Conservation (phyloP, 2,888 invertebrate genomes). For the Ormyrus labotus region DNA sequence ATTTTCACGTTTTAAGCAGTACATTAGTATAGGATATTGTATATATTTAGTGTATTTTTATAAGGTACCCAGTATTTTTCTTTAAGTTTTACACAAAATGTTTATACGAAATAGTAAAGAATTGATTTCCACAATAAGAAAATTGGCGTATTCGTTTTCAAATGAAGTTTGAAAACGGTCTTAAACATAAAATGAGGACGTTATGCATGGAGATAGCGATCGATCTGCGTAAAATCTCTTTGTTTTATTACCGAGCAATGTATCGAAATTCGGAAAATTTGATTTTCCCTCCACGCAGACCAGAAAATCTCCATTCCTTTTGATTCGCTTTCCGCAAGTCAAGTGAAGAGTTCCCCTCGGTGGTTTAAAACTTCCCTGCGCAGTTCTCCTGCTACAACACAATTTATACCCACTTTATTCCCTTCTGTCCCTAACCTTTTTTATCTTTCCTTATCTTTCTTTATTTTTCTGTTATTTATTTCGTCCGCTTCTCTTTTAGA, state of each 20-base stretch:
- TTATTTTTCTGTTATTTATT: conserved; percentile 30
- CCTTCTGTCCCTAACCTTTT: conserved; percentile 6
- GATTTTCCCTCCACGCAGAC: background rate
- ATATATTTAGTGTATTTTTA: too few relatives aligned
- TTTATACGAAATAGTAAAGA: too few relatives aligned
- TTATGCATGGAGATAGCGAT: too few relatives aligned
- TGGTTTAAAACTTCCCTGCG: conserved; percentile 18
- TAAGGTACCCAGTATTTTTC: too few relatives aligned
- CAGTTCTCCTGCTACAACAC: background rate
- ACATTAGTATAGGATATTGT: too few relatives aligned
- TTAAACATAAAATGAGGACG: too few relatives aligned
- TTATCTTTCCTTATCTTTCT: conserved; percentile 23
- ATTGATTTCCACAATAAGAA: too few relatives aligned
- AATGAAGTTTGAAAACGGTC: too few relatives aligned
- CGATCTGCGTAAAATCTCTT: too few relatives aligned
- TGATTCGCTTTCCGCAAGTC: conserved; percentile 16
- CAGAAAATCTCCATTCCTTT: background rate
- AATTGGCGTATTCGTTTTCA: too few relatives aligned
- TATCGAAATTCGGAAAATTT: conserved; percentile 4
- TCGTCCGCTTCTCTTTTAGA: background rate
- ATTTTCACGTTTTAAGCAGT: background rate
- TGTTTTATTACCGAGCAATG: too few relatives aligned
- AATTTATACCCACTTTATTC: conserved; percentile 26
- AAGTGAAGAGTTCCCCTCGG: conserved; percentile 4
- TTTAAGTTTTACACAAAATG: too few relatives aligned